These are phyloP conservation scores for Threskiornis aethiopicus DNA, from an alignment of 2,797 vertebrate genomes.

Conservation along the genomic window DNA sequence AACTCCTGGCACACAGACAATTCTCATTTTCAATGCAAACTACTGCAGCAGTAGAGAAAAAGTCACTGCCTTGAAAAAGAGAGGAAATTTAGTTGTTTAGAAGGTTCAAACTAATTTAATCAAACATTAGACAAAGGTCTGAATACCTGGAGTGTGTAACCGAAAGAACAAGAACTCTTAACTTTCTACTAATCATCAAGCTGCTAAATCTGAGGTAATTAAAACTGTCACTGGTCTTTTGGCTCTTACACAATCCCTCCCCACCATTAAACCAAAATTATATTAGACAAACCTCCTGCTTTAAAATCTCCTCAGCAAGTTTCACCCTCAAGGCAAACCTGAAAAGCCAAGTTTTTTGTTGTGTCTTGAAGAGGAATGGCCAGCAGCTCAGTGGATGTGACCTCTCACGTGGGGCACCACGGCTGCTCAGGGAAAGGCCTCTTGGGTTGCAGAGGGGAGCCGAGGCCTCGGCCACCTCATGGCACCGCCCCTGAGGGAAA, in stretches of 20 bases:
- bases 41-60: not conserved
- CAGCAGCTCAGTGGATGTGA: not conserved
- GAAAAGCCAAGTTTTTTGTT: not conserved
- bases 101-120: not conserved
- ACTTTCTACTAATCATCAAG: not conserved
- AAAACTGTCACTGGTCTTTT: not conserved
- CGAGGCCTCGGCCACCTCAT: accelerated
- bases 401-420: accelerated
- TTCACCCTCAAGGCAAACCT: not conserved
- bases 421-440: not conserved
- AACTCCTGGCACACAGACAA: not conserved
- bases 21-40: not conserved
- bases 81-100: not conserved
- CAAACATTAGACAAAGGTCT: not conserved
- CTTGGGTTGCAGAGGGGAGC: not conserved
- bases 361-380: not conserved
- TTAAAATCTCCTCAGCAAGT: not conserved
- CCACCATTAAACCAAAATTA: not conserved
- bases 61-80: not conserved
- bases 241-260: not conserved
- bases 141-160: not conserved
- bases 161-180: not conserved
- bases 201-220: not conserved
- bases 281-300: not conserved
- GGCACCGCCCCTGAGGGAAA: not conserved